These are phyloP conservation scores for Hydrophis major DNA, from an alignment of 2,797 vertebrate species.

Conservation along the genomic window DNA sequence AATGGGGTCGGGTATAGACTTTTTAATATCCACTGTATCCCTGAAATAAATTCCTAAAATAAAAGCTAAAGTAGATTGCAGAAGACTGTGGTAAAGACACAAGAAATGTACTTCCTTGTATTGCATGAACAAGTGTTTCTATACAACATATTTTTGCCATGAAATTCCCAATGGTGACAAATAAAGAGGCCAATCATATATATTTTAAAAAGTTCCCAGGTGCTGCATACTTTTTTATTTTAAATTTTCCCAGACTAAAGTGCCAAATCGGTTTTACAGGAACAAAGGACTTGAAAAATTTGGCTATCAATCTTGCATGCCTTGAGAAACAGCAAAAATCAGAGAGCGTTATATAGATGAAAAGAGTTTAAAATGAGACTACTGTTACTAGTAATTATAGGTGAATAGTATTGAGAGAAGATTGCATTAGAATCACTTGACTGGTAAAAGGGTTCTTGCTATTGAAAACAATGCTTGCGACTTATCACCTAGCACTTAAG, in stretches of 20 bases:
- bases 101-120: background rate
- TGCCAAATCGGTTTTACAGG: background rate
- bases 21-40: background rate
- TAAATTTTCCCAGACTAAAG: background rate
- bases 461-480: background rate
- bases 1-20: background rate
- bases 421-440: background rate
- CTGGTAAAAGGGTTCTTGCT: background rate
- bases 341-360: background rate
- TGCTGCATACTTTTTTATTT: background rate
- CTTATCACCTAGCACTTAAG: background rate
- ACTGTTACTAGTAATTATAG: background rate
- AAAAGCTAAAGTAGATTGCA: background rate
- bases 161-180: background rate
- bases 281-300: background rate
- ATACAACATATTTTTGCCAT: background rate
- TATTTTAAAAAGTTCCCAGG: background rate
- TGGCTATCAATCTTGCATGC: background rate
- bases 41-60: background rate
- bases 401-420: background rate
- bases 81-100: background rate
- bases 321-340: background rate
- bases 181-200: background rate
- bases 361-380: background rate
- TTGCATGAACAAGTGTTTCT: background rate